A percentile compares a stretch with the other conserved stretches of the same genome.
Evolutionary conservation across 2,113 vertebrate species (phyloP).

Genomic region (Nothoprocta perdicaria): DNA sequence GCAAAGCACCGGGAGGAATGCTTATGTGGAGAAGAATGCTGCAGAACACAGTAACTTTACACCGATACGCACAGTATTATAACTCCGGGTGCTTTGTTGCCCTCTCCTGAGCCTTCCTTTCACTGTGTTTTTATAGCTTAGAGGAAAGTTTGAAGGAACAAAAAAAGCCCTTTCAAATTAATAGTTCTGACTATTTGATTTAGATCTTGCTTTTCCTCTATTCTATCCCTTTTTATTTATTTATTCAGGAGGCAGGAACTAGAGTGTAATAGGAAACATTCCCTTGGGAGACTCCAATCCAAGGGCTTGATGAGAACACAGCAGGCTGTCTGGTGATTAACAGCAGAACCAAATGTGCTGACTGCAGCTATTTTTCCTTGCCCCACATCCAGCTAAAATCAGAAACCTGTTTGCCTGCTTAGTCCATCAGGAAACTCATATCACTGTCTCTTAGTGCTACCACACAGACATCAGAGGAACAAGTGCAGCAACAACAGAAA

Average conservation of each 20-base stretch:
- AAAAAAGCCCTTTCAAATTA: background rate
- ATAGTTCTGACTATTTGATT: background rate
- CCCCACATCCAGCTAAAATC: background rate
- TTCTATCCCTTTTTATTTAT: background rate
- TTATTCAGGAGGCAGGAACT: background rate
- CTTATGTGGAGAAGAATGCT: background rate
- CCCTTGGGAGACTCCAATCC: background rate
- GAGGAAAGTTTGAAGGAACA: background rate
- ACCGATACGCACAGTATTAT: background rate
- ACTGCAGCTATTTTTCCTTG: slow-evolving; percentile 14
- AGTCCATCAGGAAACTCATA: background rate
- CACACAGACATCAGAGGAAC: background rate
- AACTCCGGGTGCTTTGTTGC: background rate
- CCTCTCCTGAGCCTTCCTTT: background rate
- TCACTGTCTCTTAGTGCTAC: background rate
- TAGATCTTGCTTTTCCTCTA: background rate
- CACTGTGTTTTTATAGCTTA: background rate
- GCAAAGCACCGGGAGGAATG: background rate
- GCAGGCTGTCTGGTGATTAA: background rate
- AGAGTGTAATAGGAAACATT: background rate
- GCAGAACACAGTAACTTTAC: background rate
- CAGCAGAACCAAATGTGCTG: background rate
- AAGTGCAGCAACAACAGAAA: slow-evolving; percentile 34
- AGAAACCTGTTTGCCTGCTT: slow-evolving; percentile 59
- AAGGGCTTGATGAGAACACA: background rate